Evolutionary conservation across 53 echinoderm and acorn worm genomes (phyloP), one percentile per base, ranked within the genome.

Genomic region (Echinarachnius parma): DNA sequence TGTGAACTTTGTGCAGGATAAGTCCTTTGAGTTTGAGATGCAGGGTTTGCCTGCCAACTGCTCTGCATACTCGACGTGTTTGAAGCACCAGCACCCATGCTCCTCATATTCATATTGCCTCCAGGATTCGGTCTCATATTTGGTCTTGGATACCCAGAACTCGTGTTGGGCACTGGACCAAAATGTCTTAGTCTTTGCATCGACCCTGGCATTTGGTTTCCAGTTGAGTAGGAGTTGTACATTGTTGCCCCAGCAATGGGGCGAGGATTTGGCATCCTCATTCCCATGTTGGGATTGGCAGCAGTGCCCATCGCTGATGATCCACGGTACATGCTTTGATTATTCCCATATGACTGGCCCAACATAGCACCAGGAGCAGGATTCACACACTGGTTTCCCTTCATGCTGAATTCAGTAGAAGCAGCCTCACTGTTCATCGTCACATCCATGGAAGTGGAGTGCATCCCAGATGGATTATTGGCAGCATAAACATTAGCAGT

Each of bases 161-260:
- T 69, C 2, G 70, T 53, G 53, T 69, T 69, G 22, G 70, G 70
- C 70, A 69, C 53, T 16, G 70, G 70, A 20, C 70, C 70, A 34
- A 35, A 69, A 53, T 69, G 70, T 69, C 70, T 69, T 16, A 69
- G 16, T 34, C 53, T 69, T 15, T 69, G 70, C 53, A 69, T 19
- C 11, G 70, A 52, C 13, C 70, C 70, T 33, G 54, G 70, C 9
- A 53, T 23, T 24, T 69, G 70, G 53, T 52, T 53, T 31, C 70
- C 70, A 53, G 34, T 33, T 1, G 28, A 18, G 24, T 27, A 19
- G 14, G 53, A 34, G 36, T 53, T 69, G 36, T 53, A 47, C 47
- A 48, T 19, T 16, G 20, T 28, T 5, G 23, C 58, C 34, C 66
- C 48, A 3, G 66, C 24, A 22, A 62, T 39, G 1, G 62, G 25